Conservation (phyloP, 2,888 invertebrate species). For the Lycia hirtaria region DNA sequence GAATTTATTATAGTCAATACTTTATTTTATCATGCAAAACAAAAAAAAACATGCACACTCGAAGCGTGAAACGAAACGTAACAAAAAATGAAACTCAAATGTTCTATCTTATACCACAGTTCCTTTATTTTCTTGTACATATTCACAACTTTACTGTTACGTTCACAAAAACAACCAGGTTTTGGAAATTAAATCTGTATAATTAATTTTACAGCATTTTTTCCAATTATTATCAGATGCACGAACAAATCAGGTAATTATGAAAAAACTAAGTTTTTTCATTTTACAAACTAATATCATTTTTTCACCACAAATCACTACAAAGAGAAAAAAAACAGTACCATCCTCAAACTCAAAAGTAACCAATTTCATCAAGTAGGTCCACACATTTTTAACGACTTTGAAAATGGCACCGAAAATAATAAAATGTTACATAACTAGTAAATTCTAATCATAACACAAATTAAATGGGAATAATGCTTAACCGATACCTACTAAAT, state of each 20-base stretch:
- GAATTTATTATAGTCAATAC: slow-evolving; percentile 38
- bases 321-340: slow-evolving; percentile 56
- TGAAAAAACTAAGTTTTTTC: slow-evolving; percentile 48
- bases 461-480: slow-evolving; percentile 79
- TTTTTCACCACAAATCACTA: slow-evolving; percentile 56
- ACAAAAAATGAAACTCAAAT: slow-evolving; percentile 74
- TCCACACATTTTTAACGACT: slow-evolving; percentile 21
- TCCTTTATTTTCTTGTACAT: slow-evolving; percentile 80
- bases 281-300: slow-evolving; percentile 63
- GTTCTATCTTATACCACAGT: slow-evolving; percentile 73
- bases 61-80: slow-evolving; percentile 59
- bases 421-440: slow-evolving; percentile 37
- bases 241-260: slow-evolving; percentile 42
- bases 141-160: slow-evolving; percentile 76
- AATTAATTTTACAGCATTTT: slow-evolving; percentile 6
- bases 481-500: slow-evolving; percentile 72
- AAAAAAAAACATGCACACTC: slow-evolving; percentile 74
- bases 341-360: slow-evolving; percentile 59
- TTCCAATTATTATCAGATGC: slow-evolving; percentile 17
- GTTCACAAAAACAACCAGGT: slow-evolving; percentile 68
- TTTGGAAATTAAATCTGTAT: slow-evolving; percentile 39
- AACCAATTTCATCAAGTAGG: slow-evolving; percentile 10
- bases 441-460: slow-evolving; percentile 68
- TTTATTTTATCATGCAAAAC: slow-evolving; percentile 59
- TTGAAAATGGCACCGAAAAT: slow-evolving; percentile 71